These are phyloP conservation scores for Cepaea nemoralis DNA, from an alignment of 1,140 invertebrate species.

Conservation along the genomic window DNA sequence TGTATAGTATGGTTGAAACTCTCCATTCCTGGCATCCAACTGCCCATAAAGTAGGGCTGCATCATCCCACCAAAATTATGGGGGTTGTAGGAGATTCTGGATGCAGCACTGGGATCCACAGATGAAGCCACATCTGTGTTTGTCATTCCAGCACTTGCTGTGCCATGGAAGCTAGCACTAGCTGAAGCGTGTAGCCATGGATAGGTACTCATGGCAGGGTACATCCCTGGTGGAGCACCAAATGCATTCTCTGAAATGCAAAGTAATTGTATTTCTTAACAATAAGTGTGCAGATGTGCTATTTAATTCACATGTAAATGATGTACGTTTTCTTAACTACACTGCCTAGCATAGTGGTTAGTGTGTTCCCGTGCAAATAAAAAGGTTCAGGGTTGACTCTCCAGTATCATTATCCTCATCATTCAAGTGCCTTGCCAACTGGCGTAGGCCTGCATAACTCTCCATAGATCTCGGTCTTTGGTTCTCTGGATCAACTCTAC, in stretches of 20 bases:
- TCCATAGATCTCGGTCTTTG: too few species aligned
- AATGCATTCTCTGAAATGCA: slow-evolving; percentile 13
- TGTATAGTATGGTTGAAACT: slow-evolving; percentile 21
- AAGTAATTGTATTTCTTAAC: too few species aligned
- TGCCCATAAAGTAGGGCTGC: neutral
- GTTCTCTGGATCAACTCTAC: too few species aligned
- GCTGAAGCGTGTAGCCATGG: neutral
- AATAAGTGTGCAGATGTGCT: too few species aligned
- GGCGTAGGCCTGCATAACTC: too few species aligned
- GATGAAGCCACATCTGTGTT: neutral
- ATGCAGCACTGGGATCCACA: neutral
- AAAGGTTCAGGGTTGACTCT: too few species aligned
- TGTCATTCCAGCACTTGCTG: neutral
- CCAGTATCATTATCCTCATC: too few species aligned
- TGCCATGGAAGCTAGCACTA: neutral
- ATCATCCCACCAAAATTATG: slow-evolving; percentile 31
- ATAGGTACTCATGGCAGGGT: neutral
- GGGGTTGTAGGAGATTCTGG: neutral
- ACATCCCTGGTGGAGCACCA: neutral
- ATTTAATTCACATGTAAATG: too few species aligned
- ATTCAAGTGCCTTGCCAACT: too few species aligned
- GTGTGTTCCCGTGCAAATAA: too few species aligned
- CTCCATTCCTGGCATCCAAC: slow-evolving; percentile 25
- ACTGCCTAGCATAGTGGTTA: too few species aligned
- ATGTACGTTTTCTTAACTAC: too few species aligned